Evolutionary conservation across 2,113 vertebrate species (phyloP).

Genomic region (Saccopteryx bilineata): DNA sequence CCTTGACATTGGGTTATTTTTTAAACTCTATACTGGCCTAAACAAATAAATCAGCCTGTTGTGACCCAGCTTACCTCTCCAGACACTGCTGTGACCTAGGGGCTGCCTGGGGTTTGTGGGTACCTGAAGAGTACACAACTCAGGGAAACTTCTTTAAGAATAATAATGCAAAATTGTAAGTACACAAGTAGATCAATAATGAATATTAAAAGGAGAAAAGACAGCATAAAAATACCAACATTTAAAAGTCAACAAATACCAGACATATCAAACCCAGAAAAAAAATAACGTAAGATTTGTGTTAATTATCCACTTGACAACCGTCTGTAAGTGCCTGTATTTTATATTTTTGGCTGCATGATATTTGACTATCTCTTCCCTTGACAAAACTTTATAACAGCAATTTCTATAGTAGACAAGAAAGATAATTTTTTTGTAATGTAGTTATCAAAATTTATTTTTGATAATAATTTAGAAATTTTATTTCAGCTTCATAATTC

Average conservation of each 20-base stretch:
- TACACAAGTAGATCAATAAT: not conserved
- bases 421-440: slow-evolving; percentile 3
- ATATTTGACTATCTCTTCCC: slow-evolving; percentile 15
- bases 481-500: not conserved
- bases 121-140: not conserved
- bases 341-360: not conserved
- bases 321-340: not conserved
- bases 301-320: slow-evolving; percentile 37
- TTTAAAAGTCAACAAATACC: slow-evolving; percentile 15
- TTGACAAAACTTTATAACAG: slow-evolving; percentile 8
- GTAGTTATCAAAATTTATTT: slow-evolving; percentile 30
- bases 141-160: not conserved
- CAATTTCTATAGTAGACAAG: not conserved
- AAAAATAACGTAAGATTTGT: not conserved
- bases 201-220: slow-evolving; percentile 2
- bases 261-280: not conserved
- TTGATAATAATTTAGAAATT: slow-evolving; percentile 9
- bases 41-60: not conserved
- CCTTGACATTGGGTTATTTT: not conserved
- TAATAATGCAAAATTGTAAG: not conserved
- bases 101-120: not conserved
- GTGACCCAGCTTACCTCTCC: not conserved
- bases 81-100: not conserved
- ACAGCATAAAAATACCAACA: slow-evolving; percentile 8
- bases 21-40: not conserved